Evolutionary conservation across 2,797 vertebrate genomes (phyloP).

Genomic region (Harpagifer antarcticus): DNA sequence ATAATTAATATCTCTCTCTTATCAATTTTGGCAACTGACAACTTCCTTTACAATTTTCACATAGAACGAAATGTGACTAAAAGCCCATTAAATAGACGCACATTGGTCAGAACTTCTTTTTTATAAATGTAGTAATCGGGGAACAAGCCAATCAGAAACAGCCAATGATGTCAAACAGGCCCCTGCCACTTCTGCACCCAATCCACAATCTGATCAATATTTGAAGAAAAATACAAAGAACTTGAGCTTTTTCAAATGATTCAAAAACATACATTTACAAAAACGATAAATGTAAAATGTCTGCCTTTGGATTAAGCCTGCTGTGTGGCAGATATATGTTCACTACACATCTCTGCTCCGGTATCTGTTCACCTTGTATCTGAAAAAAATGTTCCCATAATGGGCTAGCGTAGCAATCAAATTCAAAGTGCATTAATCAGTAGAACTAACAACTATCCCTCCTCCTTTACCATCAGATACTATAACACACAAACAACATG

Average conservation of each 20-base stretch:
- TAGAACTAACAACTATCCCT: conserved; percentile 69
- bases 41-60: conserved; percentile 20
- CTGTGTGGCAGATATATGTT: conserved; percentile 6
- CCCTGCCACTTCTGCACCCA: conserved; percentile 16
- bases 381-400: conserved; percentile 24
- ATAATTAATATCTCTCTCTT: conserved; percentile 35
- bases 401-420: conserved; percentile 51
- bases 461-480: conserved; percentile 50
- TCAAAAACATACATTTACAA: conserved; percentile 17
- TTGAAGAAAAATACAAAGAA: conserved; percentile 6
- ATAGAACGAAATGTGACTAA: conserved; percentile 41
- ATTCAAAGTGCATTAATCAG: conserved; percentile 83
- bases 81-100: conserved; percentile 13
- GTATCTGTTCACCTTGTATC: conserved; percentile 26
- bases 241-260: conserved; percentile 15
- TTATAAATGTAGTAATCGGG: conserved; percentile 1
- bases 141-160: conserved; percentile 21
- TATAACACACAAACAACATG: conserved; percentile 56
- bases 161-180: conserved; percentile 20
- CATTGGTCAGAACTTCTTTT: conserved; percentile 28
- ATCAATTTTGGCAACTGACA: conserved; percentile 50
- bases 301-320: conserved; percentile 25
- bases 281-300: conserved; percentile 13
- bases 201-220: conserved; percentile 22
- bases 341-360: conserved; percentile 19